Base-by-base conservation (phyloP, 2,797 vertebrate species). In the Momotus momota region DNA sequence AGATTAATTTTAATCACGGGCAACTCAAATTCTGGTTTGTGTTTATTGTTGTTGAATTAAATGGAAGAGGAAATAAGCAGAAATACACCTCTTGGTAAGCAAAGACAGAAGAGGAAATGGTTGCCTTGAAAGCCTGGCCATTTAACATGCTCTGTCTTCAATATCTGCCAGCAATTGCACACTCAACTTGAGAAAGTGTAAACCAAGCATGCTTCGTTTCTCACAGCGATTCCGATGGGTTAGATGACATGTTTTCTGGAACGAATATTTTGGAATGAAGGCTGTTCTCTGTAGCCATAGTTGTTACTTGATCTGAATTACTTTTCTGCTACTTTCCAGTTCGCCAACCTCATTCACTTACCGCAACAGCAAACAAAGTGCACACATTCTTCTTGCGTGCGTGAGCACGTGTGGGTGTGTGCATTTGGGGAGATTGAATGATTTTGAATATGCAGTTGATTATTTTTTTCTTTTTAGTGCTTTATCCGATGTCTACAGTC, bases 321-420 rank as follows among this genome's bases (percentile, higher is more conserved):
- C 4, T 69, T 75, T 61, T 61, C 65, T 60, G n/a, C 25, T 51
- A 6, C 17, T 49, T 77, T 79, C 54, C 38, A n/a, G 43, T 54
- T 46, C n/a, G 8, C 5, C 23, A 33, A 1, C 19, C 49, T 88
- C 41, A 25, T 45, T 78, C 55, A 16, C 54, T 40, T 16, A 12
- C n/a, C 61, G 10, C 2, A 48, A 14, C 3, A 38, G 14, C 17
- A 33, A 72, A 64, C 46, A 80, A 90, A 90, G 80, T 2, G 4
- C 52, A 31, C 27, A 33, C 49, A 33, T 12, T 23, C 8, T 0
- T 33, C 0, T 0, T 8, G 9, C 38, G 33, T 55, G 41, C 2
- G 0, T 10, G 14, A 74, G 19, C 12, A 8, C 3, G 0, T 14
- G 40, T 25, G 54, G 6, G 6, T 7, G 6, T 0, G 0, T 20